Conservation (phyloP, 1,140 invertebrate genomes). For the Papilio xuthus region DNA sequence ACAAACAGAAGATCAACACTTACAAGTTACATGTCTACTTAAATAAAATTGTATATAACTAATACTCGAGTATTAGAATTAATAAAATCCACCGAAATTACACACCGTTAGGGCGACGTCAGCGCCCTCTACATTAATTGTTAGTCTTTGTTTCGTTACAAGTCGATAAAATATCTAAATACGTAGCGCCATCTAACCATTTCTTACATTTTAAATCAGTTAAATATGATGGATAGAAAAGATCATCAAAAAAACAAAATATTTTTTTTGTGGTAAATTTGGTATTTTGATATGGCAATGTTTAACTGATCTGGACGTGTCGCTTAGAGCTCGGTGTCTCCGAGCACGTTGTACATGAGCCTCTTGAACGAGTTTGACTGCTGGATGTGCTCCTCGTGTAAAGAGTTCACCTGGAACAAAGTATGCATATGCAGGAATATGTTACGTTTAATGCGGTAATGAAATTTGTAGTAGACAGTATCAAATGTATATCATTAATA, state of each 20-base stretch:
- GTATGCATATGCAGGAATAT: background rate
- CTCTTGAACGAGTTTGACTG: slow-evolving; percentile 95
- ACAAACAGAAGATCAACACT: slow-evolving; percentile 79
- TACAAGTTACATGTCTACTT: slow-evolving; percentile 78
- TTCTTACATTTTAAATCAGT: slow-evolving; percentile 46
- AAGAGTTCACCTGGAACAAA: slow-evolving; percentile 82
- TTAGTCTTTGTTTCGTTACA: slow-evolving; percentile 75
- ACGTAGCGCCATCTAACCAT: slow-evolving; percentile 47
- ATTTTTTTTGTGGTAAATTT: background rate
- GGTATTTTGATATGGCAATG: background rate
- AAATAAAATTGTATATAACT: slow-evolving; percentile 73
- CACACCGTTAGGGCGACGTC: slow-evolving; percentile 70
- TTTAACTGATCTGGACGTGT: slow-evolving; percentile 11
- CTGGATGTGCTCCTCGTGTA: slow-evolving; percentile 90
- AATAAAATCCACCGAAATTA: slow-evolving; percentile 76
- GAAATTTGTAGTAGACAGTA: no score
- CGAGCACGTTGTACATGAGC: slow-evolving; percentile 94
- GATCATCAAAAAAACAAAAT: background rate
- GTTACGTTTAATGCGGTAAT: background rate
- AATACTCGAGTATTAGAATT: slow-evolving; percentile 81
- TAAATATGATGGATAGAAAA: slow-evolving; percentile 23
- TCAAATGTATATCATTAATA: no score
- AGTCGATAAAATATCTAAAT: slow-evolving; percentile 54
- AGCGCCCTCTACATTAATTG: slow-evolving; percentile 70
- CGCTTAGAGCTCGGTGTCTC: slow-evolving; percentile 88